Evolutionary conservation across 2,888 invertebrate species (phyloP).

Genomic region (Eurytoma adleriae): DNA sequence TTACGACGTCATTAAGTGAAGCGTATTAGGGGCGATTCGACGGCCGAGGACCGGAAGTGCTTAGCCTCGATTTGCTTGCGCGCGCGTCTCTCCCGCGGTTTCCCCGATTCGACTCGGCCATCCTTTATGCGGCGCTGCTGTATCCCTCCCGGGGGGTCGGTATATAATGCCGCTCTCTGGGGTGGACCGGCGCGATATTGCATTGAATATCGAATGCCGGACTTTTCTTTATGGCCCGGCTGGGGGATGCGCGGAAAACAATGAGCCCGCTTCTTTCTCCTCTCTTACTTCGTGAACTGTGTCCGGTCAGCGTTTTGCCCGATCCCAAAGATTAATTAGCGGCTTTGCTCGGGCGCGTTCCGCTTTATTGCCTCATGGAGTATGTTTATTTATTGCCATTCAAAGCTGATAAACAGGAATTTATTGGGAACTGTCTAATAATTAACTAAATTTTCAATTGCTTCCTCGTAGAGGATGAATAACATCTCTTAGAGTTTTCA

Average conservation of each 20-base stretch:
- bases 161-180: constrained; percentile 43
- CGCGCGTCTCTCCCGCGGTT: constrained; percentile 56
- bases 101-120: constrained; percentile 38
- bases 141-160: constrained; percentile 51
- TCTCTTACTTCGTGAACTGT: constrained; percentile 1
- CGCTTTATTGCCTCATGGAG: constrained; percentile 26
- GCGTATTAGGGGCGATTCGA: constrained; percentile 58
- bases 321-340: constrained; percentile 54
- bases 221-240: constrained; percentile 58
- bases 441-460: too few species aligned
- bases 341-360: constrained; percentile 31
- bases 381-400: neutral
- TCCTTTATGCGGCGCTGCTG: constrained; percentile 32
- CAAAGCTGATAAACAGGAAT: neutral
- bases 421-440: neutral
- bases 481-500: too few species aligned
- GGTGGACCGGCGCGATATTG: constrained; percentile 56
- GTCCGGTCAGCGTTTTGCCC: constrained; percentile 32
- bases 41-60: constrained; percentile 69
- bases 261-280: constrained; percentile 56
- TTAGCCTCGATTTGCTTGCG: constrained; percentile 72
- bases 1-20: constrained; percentile 56
- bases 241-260: constrained; percentile 46
- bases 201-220: constrained; percentile 61
- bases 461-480: too few species aligned